Percentiles rank a stretch among this genome's conserved stretches.
These are phyloP conservation scores for Collichthys lucidus DNA, from an alignment of 2,113 vertebrate genomes.

Conservation along the genomic window DNA sequence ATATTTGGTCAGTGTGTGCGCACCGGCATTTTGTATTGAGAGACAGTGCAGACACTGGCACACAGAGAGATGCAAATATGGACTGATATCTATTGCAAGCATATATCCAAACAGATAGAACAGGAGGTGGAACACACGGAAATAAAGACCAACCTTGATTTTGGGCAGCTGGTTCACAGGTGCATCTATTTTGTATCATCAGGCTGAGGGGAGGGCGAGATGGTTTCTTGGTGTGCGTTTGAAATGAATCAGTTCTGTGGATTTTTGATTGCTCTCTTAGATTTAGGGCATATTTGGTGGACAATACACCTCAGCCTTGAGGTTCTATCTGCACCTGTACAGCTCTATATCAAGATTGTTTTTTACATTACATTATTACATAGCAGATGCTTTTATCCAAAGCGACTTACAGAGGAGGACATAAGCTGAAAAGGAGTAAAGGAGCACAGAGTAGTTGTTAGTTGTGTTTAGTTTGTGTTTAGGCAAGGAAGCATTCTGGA, in stretches of 20 bases:
- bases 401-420: no score
- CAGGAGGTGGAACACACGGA: not conserved
- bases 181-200: slow-evolving; percentile 49
- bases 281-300: slow-evolving; percentile 12
- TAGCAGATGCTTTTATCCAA: no score
- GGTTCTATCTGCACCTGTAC: slow-evolving; percentile 18
- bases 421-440: no score
- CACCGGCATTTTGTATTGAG: not conserved
- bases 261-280: slow-evolving; percentile 25
- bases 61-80: not conserved
- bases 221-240: not conserved
- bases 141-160: slow-evolving; percentile 36
- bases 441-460: no score
- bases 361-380: no score
- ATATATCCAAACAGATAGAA: slow-evolving; percentile 2
- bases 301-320: slow-evolving; percentile 18
- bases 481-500: no score
- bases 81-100: slow-evolving; percentile 1
- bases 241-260: slow-evolving; percentile 29
- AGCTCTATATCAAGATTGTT: not conserved
- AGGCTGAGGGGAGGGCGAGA: not conserved
- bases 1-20: slow-evolving; percentile 4
- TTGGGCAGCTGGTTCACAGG: slow-evolving; percentile 45
- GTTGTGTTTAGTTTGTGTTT: no score
- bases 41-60: slow-evolving; percentile 1